phyloP scores from a whole-genome alignment of 2,113 vertebrate species.

The Pterocles gutturalis region DNA sequence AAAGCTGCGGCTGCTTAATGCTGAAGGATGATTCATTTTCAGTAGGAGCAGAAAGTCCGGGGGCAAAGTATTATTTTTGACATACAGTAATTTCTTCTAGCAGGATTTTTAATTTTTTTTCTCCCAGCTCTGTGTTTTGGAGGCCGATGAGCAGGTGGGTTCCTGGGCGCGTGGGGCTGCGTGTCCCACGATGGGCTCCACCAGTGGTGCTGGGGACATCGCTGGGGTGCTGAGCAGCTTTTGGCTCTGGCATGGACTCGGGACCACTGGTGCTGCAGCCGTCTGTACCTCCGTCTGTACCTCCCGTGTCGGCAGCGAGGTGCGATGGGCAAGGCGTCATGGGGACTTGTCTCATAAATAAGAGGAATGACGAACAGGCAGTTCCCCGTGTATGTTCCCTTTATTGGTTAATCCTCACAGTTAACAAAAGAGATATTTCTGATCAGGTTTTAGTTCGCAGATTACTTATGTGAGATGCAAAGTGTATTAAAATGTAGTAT shows the following conservation, averaged over 20 bases:
- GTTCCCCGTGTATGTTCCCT: not conserved
- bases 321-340: accelerated
- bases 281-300: not conserved
- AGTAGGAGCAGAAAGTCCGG: slow-evolving; percentile 65
- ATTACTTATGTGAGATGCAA: not conserved
- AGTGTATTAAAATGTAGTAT: not conserved
- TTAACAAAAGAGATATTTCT: slow-evolving; percentile 16
- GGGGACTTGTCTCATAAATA: not conserved
- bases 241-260: accelerated
- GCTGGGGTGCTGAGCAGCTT: not conserved
- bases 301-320: accelerated
- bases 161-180: not conserved
- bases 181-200: not conserved
- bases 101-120: not conserved
- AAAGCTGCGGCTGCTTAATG: slow-evolving; percentile 59
- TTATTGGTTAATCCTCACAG: slow-evolving; percentile 3
- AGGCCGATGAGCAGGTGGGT: not conserved
- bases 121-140: not conserved
- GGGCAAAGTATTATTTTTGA: slow-evolving; percentile 58
- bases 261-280: no score
- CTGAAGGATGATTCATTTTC: slow-evolving; percentile 57
- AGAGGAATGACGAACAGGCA: not conserved
- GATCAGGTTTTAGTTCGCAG: slow-evolving; percentile 18
- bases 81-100: slow-evolving; percentile 31
- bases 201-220: not conserved